These are phyloP conservation scores for Melinopterus prodromus DNA, from an alignment of 2,888 invertebrate genomes.

Conservation along the genomic window DNA sequence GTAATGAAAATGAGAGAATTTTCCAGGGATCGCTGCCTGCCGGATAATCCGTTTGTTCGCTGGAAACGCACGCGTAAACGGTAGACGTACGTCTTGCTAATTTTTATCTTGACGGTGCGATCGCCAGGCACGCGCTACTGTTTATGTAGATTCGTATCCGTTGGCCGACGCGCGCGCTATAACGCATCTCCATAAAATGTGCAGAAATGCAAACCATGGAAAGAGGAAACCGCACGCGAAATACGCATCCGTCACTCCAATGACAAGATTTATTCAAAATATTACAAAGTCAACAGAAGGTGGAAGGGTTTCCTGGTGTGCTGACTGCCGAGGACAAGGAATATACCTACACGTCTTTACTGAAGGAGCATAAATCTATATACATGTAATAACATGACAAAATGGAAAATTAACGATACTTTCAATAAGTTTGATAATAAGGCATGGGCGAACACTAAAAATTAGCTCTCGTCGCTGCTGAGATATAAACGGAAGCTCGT, in stretches of 20 bases:
- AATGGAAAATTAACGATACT: too few species aligned
- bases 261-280: constrained; percentile 4
- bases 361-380: too few species aligned
- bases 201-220: not conserved
- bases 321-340: not conserved
- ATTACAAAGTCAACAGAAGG: not conserved
- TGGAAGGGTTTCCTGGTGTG: not conserved
- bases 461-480: too few species aligned
- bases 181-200: not conserved
- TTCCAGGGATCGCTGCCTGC: not conserved
- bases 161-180: not conserved
- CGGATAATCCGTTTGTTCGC: constrained; percentile 21
- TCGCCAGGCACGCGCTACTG: not conserved
- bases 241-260: not conserved
- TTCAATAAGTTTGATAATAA: too few species aligned
- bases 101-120: not conserved
- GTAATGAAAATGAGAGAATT: constrained; percentile 6
- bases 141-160: not conserved
- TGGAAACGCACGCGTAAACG: constrained; percentile 6
- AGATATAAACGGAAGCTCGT: too few species aligned
- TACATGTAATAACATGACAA: too few species aligned
- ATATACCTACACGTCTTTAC: not conserved
- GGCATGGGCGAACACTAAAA: too few species aligned
- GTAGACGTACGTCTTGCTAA: not conserved
- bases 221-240: not conserved